Base-by-base conservation (phyloP, 2,888 invertebrate species). In the Chrysolina haemoptera region DNA sequence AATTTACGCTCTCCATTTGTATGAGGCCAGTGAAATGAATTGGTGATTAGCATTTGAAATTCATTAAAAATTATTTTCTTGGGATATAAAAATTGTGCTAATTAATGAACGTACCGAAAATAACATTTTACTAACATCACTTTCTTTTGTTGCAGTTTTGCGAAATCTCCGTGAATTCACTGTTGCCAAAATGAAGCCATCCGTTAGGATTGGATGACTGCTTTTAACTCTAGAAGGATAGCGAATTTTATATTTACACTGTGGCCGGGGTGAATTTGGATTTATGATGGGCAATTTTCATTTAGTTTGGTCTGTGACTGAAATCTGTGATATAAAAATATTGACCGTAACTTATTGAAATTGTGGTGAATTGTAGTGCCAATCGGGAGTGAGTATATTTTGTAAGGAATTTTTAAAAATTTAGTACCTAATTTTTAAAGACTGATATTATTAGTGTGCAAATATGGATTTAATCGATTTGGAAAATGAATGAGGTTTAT, bases 241-340 rank as follows among this genome's bases (percentile, higher is more conserved):
- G 71, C 72, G 65, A 43, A 59, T 35, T 40, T 67, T 14, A 64
- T 67, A 68, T 71, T 63, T 55, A 65, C 40, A 68, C 18, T 46
- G 74, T 69, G 62, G 74, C 73, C 76, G 68, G 53, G 55, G 35
- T 62, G 66, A 73, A 77, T 76, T 73, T 74, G 70, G 74, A 74
- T 73, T 73, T 53, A 70, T 59, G 8, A 67, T 68, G 70, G 35
- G 50, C 66, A 18, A 50, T 48, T 48, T 50, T 66, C 16, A 50
- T 67, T 53, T 67, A 75, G 73, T 76, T 80, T 82, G 82, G 81
- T 81, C 81, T 81, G 80, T 83, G 82, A 84, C 83, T 81, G 79
- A 76, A 81, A 80, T 83, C 84, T 84, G 84, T 84, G 84, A 84
- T 84, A 84, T 78, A 79, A 76, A 59, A 77, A 62, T 74, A 76